Base-by-base conservation (phyloP, 2,888 invertebrate species). In the Mesorhabditis sp. region DNA sequence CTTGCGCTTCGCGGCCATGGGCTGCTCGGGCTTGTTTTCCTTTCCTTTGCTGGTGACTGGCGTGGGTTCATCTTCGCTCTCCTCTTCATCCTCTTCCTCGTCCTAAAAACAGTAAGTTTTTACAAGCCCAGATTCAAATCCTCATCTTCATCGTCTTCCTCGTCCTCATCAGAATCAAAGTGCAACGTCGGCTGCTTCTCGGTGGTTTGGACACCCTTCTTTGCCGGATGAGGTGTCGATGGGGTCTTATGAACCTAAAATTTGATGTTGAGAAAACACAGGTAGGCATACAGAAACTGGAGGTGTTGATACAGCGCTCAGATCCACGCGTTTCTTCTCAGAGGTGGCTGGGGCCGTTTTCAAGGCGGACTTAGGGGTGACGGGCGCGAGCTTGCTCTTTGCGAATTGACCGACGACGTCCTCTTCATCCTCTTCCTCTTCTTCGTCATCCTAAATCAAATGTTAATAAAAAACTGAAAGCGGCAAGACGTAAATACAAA, bases 221-320 rank as follows among this genome's bases (percentile, higher is more conserved):
- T 78, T 1, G 67, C 70, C 28, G 80, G 80, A 65, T 78, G 78
- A 28, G 80, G 80, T 42, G 80, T 80, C 5, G 72, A 64, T 45
- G 80, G 80, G 44, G 74, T 72, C 65, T 80, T 80, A 68, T 74
- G 74, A 15, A n/a, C 50, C 74, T 74, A 43, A 41, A 71, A 61
- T 66, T 42, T 13, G 28, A 10, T 44, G 28, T 41, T 13, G 15
- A 70, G 13, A 43, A 15, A 70, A 28, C 5, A 28, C 42, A 4
- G 45, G 13, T 7, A 10, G 67, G 68, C 71, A 63, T 41, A 74
- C 76, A 13, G 72, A 73, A n/a, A 76, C 73, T 4, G 69, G 69
- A 45, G 81, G 81, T 28, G 80, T 80, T 45, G 71, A 70, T 13
- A 71, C 74, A 6, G 72, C 62, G 41, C 73, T 62, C 45, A 80